phyloP scores from a whole-genome alignment of 2,888 invertebrate species.

The Erpobdella octoculata region DNA sequence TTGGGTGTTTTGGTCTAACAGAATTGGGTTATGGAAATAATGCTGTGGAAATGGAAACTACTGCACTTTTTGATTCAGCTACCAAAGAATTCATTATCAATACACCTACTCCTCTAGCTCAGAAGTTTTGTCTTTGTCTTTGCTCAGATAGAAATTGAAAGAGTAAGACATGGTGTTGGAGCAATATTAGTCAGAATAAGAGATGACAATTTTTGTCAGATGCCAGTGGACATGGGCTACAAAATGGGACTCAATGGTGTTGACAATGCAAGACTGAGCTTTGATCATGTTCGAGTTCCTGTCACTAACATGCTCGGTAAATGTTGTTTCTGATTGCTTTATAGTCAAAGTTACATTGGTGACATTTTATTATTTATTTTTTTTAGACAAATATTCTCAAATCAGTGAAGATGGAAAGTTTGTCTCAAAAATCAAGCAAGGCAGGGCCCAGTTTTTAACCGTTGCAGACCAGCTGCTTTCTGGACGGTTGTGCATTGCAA shows the following conservation, averaged over 20 bases:
- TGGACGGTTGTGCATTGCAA: conserved; percentile 41
- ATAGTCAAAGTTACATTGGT: neutral
- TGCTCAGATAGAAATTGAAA: conserved; percentile 36
- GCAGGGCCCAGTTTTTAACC: conserved; percentile 39
- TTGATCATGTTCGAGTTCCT: neutral
- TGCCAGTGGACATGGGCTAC: conserved; percentile 41
- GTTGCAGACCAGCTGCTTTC: conserved; percentile 41
- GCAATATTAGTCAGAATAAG: conserved; percentile 39
- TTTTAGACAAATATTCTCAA: conserved; percentile 39
- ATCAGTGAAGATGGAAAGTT: conserved; percentile 38
- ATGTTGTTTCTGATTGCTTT: neutral
- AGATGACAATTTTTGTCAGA: conserved; percentile 37
- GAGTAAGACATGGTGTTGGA: conserved; percentile 37
- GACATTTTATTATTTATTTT: conserved; percentile 36
- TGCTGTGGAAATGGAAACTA: conserved; percentile 42
- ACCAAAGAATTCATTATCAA: conserved; percentile 39
- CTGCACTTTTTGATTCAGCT: conserved; percentile 39
- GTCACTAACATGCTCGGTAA: neutral
- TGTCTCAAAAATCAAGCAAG: conserved; percentile 36
- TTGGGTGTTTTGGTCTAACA: conserved; percentile 41
- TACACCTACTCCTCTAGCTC: conserved; percentile 38
- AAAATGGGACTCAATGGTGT: conserved; percentile 43
- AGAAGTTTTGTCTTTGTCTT: conserved; percentile 43
- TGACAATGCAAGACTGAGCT: conserved; percentile 38
- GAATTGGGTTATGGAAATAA: conserved; percentile 42